A percentile compares a stretch with the other conserved stretches of the same genome.
These are phyloP conservation scores for Puffinus mauretanicus DNA, from an alignment of 2,113 vertebrate genomes.

Conservation along the genomic window DNA sequence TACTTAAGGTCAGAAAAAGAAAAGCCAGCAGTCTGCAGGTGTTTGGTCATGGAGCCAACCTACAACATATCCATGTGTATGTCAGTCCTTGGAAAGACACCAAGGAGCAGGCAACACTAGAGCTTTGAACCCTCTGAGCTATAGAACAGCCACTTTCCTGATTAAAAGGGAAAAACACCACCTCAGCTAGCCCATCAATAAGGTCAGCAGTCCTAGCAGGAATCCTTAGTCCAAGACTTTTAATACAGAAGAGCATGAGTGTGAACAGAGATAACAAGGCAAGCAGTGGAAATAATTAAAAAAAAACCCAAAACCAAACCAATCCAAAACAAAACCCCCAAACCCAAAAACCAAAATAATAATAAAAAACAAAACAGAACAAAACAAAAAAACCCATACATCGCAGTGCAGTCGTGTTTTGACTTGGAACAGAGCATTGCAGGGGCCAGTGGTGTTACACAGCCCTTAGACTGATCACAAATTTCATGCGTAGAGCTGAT, in stretches of 20 bases:
- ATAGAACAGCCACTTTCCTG: not conserved
- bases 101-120: not conserved
- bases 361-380: not conserved
- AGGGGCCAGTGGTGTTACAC: not conserved
- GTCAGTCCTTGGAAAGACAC: not conserved
- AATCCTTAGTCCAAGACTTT: not conserved
- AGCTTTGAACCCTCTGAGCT: not conserved
- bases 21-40: not conserved
- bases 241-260: not conserved
- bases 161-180: not conserved
- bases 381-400: not conserved
- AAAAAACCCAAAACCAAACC: not conserved
- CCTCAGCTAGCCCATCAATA: not conserved
- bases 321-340: not conserved
- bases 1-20: not conserved
- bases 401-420: not conserved
- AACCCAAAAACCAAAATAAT: not conserved
- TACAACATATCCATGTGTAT: not conserved
- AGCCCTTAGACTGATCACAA: not conserved
- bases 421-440: not conserved
- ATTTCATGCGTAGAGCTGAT: not conserved
- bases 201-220: not conserved
- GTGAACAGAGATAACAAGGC: not conserved
- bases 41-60: not conserved
- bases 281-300: not conserved